A percentile compares a stretch with the other conserved stretches of the same genome.
Conservation (phyloP, 2,888 invertebrate genomes). For the Drosophila nigricruria region DNA sequence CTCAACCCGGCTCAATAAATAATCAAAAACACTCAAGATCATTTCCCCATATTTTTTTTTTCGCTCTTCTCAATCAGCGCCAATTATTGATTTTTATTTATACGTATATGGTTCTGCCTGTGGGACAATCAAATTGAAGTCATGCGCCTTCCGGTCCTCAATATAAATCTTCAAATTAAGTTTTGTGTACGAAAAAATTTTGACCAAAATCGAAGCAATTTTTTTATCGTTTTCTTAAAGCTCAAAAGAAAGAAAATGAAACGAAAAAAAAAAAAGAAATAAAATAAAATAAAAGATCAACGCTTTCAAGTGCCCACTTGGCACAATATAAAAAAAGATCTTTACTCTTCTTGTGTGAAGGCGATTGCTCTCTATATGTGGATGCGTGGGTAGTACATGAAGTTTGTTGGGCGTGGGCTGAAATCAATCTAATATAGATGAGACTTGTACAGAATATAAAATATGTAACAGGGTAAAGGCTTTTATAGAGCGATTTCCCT, state of each 20-base stretch:
- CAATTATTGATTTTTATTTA: conserved; percentile 64
- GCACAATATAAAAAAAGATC: conserved; percentile 66
- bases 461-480: neutral
- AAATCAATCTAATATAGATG: neutral
- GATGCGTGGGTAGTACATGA: conserved; percentile 40
- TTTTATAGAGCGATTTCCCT: neutral
- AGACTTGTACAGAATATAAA: neutral
- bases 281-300: conserved; percentile 58
- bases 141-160: conserved; percentile 72
- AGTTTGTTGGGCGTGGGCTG: conserved; percentile 29
- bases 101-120: conserved; percentile 34
- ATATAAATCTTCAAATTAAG: conserved; percentile 78
- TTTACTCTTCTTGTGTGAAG: conserved; percentile 57
- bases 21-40: conserved; percentile 50
- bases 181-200: conserved; percentile 66
- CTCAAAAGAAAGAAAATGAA: conserved; percentile 66
- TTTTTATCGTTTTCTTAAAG: conserved; percentile 43
- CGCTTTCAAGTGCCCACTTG: conserved; percentile 79
- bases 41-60: conserved; percentile 36
- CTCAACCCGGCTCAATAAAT: conserved; percentile 41
- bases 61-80: conserved; percentile 61
- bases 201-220: conserved; percentile 75
- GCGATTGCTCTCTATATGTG: conserved; percentile 29
- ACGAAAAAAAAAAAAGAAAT: conserved; percentile 34
- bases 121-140: conserved; percentile 68